Evolutionary conservation across 2,113 vertebrate genomes (phyloP).

Genomic region (Solenodon paradoxus): DNA sequence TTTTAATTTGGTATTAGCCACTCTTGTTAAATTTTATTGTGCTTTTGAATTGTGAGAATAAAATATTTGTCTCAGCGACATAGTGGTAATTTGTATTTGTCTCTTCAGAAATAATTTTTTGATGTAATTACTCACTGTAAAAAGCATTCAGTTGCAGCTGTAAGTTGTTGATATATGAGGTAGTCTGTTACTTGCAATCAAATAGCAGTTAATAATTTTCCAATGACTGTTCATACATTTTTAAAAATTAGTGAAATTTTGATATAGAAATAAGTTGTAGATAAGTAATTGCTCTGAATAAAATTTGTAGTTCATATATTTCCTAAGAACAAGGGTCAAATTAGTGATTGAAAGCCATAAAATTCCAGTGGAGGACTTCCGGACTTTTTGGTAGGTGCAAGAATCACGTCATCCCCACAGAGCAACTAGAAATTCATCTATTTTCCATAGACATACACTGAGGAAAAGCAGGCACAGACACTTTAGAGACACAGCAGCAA

Average conservation of each 20-base stretch:
- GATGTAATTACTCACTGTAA: not conserved
- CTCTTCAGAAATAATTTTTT: not conserved
- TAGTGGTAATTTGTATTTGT: slow-evolving; percentile 10
- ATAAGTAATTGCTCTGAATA: slow-evolving; percentile 14
- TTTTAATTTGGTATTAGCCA: not conserved
- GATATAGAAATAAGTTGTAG: not conserved
- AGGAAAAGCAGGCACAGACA: no score
- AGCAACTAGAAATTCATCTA: no score
- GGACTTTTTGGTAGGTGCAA: no score
- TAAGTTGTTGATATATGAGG: no score
- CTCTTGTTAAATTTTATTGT: not conserved
- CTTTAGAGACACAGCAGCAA: no score
- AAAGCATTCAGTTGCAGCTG: no score
- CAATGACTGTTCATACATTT: not conserved
- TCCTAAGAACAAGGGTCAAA: not conserved
- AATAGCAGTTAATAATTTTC: not conserved
- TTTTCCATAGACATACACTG: no score
- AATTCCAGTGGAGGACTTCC: no score
- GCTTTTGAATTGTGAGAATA: slow-evolving; percentile 19
- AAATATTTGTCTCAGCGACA: not conserved
- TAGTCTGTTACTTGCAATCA: not conserved
- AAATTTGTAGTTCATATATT: slow-evolving; percentile 11
- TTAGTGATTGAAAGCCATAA: not conserved
- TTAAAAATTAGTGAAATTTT: not conserved
- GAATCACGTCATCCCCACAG: no score